phyloP scores from a whole-genome alignment of 2,888 invertebrate species.

The Acrobasis repandana region DNA sequence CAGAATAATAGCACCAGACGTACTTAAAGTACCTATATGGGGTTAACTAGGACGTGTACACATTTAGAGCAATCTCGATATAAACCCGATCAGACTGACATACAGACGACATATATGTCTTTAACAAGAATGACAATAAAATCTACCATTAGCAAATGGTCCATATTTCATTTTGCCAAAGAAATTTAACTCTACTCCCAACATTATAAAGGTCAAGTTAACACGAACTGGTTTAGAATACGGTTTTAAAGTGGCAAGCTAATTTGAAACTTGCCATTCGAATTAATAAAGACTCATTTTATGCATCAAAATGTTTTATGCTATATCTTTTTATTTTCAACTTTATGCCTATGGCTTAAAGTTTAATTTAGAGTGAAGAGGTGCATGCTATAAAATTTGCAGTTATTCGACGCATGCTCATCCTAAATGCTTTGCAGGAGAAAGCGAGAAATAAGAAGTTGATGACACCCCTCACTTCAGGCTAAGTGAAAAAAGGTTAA shows the following conservation, averaged over 20 bases:
- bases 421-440: constrained; percentile 54
- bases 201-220: constrained; percentile 24
- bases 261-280: constrained; percentile 17
- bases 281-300: constrained; percentile 17
- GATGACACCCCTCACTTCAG: constrained; percentile 18
- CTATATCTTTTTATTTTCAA: not conserved
- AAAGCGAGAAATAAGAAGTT: constrained; percentile 50
- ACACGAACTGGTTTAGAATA: not conserved
- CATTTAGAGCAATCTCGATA: constrained; percentile 6
- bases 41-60: constrained; percentile 11
- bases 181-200: constrained; percentile 30
- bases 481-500: not conserved
- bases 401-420: constrained; percentile 44
- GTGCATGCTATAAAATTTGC: constrained; percentile 11
- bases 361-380: constrained; percentile 1
- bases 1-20: not conserved
- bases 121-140: constrained; percentile 50
- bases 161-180: constrained; percentile 58
- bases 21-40: not conserved
- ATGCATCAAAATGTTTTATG: constrained; percentile 8
- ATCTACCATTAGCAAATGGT: constrained; percentile 64
- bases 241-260: not conserved
- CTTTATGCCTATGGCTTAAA: not conserved
- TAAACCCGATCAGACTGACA: constrained; percentile 26
- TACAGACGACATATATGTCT: constrained; percentile 32